Evolutionary conservation across 2,888 invertebrate species (phyloP), one percentile per base, ranked within the genome.

Genomic region (Drepanosiphum platanoidis): DNA sequence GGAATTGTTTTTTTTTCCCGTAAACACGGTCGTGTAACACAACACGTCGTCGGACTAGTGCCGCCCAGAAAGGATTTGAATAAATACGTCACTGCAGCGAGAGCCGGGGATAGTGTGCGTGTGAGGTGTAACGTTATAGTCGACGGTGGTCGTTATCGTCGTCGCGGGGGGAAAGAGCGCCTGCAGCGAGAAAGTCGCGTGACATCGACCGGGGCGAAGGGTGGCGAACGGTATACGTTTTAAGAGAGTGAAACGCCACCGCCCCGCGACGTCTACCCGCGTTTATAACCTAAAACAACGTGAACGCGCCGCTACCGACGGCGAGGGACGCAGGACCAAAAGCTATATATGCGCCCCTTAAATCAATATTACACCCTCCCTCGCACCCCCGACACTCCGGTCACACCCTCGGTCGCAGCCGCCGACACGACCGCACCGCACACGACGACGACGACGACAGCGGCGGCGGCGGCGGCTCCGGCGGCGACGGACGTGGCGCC

Each of bases 321-420:
- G 32, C 72, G 61, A 80, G 75, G 75, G 83, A 58, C 74, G 58
- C 86, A 81, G 80, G 46, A 80, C 80, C 86, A 46, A 82, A 72
- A 83, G 81, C 86, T 46, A 77, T 86, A 42, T 30, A 32, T 15
- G 78, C 75, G 36, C 39, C 79, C 71, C 72, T 74, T 79, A 84
- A 84, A 84, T 84, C 84, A 84, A 84, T 84, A 84, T n/a, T 58
- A 77, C 83, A n/a, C n/a, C n/a, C n/a, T n/a, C n/a, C n/a, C n/a
- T n/a, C n/a, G n/a, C 64, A 46, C 75, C 64, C 8, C 32, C 68
- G 68, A 30, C 11, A 27, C 75, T 18, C 64, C 74, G 46, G 66
- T 61, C 81, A 58, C 22, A 42, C 82, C 64, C 32, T 32, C 72
- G 32, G 66, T 42, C 46, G 27, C 71, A 39, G 52, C 42, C 68